Evolutionary conservation across 2,113 vertebrate species (phyloP), one percentile per base, ranked within the genome.

Genomic region (Syngnathoides biaculeatus): DNA sequence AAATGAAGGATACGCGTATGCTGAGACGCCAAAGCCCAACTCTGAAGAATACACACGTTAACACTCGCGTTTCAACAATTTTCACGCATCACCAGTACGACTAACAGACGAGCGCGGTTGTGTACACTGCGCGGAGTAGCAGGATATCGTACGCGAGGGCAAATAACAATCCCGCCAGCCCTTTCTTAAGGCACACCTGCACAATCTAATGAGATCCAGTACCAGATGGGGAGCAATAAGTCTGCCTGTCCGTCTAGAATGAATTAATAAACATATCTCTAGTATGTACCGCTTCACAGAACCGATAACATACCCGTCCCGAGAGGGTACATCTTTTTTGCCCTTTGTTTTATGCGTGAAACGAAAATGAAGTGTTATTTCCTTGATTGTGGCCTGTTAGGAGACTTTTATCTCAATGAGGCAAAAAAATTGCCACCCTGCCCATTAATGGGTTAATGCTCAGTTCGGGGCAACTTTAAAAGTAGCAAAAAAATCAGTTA

Each of bases 1-100:
- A 47, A 43, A 53, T 65, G 71, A 74, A 10, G 64, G 76, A 73
- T 72, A 59, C 3, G 35, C 39, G 26, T 63, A 10, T 42, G 20
- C 26, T 55, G 45, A 24, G 56, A 62, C 67, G 45, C 27, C 48
- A 35, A 48, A 8, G 58, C 50, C 14, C n/a, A 43, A 64, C 48
- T 26, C 4, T 42, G 22, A 24, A 58, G 52, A 47, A 71, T 24
- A 26, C 12, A 20, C 20, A 64, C 43, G 55, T 67, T 69, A 43
- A 35, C 11, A 7, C 30, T 10, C 10, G 4, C 65, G 39, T 69
- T 74, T 39, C 39, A 15, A 48, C 24, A 66, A 35, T 3, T 19
- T 48, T 47, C 24, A 59, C 2, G 20, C 3, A 10, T 45, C 20
- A 12, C 39, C 55, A 40, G 9, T 26, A 17, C 26, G 22, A 62